A percentile compares a stretch with the other conserved stretches of the same genome.
phyloP scores from a whole-genome alignment of 2,113 vertebrate genomes.

The Heptranchias perlo region DNA sequence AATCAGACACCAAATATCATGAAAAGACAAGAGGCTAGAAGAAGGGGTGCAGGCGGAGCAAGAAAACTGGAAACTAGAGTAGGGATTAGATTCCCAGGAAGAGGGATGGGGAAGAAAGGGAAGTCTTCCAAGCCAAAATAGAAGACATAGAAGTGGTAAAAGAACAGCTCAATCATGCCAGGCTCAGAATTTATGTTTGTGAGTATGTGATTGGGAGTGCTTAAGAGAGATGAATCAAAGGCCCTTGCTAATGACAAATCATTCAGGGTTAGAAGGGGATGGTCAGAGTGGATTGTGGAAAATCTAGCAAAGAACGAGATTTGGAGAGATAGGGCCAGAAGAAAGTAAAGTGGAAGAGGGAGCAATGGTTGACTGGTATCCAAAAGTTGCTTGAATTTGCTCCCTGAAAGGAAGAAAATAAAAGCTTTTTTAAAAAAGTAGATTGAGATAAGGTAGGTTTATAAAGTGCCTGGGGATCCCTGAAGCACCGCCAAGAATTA shows the following conservation, averaged over 20 bases:
- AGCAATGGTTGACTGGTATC: neutral
- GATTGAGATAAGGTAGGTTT: neutral
- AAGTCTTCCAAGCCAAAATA: too few species aligned
- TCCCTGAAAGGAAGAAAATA: neutral
- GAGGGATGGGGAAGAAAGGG: too few species aligned
- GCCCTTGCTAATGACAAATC: neutral
- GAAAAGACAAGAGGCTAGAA: too few species aligned
- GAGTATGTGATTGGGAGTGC: too few species aligned
- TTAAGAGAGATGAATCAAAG: neutral
- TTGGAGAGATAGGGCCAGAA: neutral
- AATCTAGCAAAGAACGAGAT: neutral
- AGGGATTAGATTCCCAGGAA: too few species aligned
- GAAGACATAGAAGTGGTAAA: too few species aligned
- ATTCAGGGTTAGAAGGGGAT: neutral
- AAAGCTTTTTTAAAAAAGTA: neutral
- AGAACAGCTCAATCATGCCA: too few species aligned
- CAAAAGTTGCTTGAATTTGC: neutral
- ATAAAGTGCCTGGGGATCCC: neutral
- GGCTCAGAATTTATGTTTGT: too few species aligned
- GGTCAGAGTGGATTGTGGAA: too few species aligned
- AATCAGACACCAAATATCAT: too few species aligned
- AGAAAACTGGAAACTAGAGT: too few species aligned
- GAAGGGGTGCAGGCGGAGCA: too few species aligned
- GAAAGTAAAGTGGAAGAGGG: neutral
- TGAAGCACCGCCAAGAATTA: neutral